Conservation (phyloP, 2,113 vertebrate genomes). For the Electrona antarctica region DNA sequence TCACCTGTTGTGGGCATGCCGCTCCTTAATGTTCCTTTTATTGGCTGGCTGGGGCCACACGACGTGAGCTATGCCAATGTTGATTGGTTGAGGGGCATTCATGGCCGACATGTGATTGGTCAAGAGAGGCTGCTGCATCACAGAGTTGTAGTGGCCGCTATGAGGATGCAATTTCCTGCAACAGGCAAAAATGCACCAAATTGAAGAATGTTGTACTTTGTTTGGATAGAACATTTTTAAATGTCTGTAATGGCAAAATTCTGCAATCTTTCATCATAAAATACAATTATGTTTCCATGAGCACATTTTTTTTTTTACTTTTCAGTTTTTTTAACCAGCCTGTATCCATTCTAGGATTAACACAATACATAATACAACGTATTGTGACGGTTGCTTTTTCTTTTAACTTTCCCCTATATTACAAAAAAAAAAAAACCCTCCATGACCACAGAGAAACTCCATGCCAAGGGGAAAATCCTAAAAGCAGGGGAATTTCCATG, state of each 20-base stretch:
- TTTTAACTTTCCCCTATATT: background rate
- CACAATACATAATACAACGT: no score
- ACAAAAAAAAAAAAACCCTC: background rate
- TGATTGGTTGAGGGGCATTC: slow-evolving; percentile 92
- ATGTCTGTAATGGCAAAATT: background rate
- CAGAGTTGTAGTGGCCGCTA: slow-evolving; percentile 86
- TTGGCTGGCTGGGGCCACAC: slow-evolving; percentile 92
- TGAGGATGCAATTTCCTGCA: slow-evolving; percentile 88
- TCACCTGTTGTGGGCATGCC: slow-evolving; percentile 91
- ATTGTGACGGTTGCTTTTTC: no score
- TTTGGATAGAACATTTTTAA: background rate
- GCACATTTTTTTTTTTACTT: no score
- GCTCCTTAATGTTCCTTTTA: slow-evolving; percentile 81
- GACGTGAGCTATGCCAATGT: slow-evolving; percentile 94
- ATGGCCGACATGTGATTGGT: slow-evolving; percentile 90
- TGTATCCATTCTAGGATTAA: no score
- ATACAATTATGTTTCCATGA: no score
- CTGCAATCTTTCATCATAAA: background rate
- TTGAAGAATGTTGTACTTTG: background rate
- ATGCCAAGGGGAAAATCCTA: background rate
- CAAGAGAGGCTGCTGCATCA: slow-evolving; percentile 89
- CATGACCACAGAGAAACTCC: background rate
- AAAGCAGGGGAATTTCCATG: slow-evolving; percentile 9
- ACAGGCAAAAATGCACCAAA: slow-evolving; percentile 6
- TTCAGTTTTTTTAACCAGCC: no score